A percentile compares a stretch with the other conserved stretches of the same genome.
phyloP scores from a whole-genome alignment of 92 coral and sea anemone species.

The Parazoanthus darwini region DNA sequence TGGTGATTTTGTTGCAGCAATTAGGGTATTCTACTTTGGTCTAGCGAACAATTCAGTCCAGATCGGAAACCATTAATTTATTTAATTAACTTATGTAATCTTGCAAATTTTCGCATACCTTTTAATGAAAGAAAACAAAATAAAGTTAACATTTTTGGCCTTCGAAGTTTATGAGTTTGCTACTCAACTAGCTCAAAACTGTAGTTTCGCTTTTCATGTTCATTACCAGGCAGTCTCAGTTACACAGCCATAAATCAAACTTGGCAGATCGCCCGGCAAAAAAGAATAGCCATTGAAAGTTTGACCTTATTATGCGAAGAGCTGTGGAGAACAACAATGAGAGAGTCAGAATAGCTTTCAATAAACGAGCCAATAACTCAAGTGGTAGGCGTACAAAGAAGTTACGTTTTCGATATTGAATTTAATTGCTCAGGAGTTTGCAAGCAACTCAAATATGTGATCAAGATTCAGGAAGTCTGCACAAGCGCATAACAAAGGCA shows the following conservation, averaged over 20 bases:
- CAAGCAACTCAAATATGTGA: neutral
- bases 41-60: neutral
- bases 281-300: conserved; percentile 15
- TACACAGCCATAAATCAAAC: conserved; percentile 20
- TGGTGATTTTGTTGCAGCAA: neutral
- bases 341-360: conserved; percentile 9
- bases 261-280: conserved; percentile 34
- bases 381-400: neutral
- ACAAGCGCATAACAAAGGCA: conserved; percentile 20
- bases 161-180: neutral
- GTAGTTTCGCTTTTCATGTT: neutral
- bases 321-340: conserved; percentile 12
- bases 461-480: conserved; percentile 17
- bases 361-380: conserved; percentile 41
- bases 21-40: neutral
- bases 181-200: neutral
- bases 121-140: too few species aligned
- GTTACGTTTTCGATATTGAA: conserved; percentile 9
- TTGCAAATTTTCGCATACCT: neutral
- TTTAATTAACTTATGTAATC: too few species aligned
- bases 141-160: neutral
- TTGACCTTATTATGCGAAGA: neutral
- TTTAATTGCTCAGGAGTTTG: conserved; percentile 10
- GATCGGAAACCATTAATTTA: neutral
- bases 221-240: neutral